Conservation (phyloP, 2,888 invertebrate genomes). For the Spodoptera exigua region DNA sequence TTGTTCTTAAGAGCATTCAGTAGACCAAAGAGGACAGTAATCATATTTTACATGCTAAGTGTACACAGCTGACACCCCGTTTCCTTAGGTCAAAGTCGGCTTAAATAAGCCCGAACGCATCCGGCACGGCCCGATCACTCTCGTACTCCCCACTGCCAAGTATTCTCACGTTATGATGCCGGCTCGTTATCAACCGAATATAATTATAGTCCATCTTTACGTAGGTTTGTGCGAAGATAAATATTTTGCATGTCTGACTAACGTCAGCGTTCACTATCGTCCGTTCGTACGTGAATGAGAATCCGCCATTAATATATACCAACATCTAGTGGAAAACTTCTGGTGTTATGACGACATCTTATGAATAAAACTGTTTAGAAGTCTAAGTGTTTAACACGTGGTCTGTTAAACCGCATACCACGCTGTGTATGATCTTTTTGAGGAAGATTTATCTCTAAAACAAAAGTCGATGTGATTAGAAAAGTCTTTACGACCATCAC, state of each 20-base stretch:
- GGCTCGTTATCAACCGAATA: conserved; percentile 26
- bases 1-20: too few relatives aligned
- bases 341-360: conserved; percentile 25
- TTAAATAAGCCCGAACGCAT: conserved; percentile 25
- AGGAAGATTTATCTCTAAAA: conserved; percentile 15
- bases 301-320: conserved; percentile 17
- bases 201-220: conserved; percentile 53
- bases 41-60: conserved; percentile 5
- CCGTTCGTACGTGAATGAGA: conserved; percentile 43
- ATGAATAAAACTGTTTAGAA: conserved; percentile 11
- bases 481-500: conserved; percentile 23
- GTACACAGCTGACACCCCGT: conserved; percentile 14
- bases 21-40: too few relatives aligned
- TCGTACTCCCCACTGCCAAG: conserved; percentile 44
- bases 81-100: conserved; percentile 42
- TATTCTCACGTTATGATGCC: conserved; percentile 27
- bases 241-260: conserved; percentile 46
- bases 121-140: conserved; percentile 20
- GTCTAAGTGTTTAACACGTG: conserved; percentile 1
- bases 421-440: conserved; percentile 1
- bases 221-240: conserved; percentile 47
- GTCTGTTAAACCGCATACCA: conserved; percentile 11
- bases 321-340: conserved; percentile 23
- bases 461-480: conserved; percentile 19
- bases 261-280: conserved; percentile 41